Percentiles rank a stretch among this genome's conserved stretches.
These are phyloP conservation scores for Dolichoris vasculosae DNA, from an alignment of 1,140 invertebrate genomes.

Conservation along the genomic window DNA sequence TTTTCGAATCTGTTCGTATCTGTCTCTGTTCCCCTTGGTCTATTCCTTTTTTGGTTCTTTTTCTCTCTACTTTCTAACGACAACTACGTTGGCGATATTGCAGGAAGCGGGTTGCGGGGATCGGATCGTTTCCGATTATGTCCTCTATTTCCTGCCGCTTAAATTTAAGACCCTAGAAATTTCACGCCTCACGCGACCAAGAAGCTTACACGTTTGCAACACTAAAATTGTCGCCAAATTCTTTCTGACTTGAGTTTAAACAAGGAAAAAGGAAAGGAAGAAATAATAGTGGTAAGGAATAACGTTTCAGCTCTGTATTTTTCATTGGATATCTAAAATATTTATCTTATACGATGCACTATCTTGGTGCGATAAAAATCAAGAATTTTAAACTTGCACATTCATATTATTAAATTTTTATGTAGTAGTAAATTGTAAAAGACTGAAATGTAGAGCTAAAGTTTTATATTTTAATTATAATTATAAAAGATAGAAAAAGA, in stretches of 20 bases:
- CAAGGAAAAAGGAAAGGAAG: neutral
- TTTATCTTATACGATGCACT: constrained; percentile 28
- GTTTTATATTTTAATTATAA: too few relatives aligned
- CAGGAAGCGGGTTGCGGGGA: constrained; percentile 1
- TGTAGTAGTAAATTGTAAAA: neutral
- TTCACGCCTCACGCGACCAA: constrained; percentile 4
- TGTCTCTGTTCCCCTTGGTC: neutral
- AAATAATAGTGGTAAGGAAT: neutral
- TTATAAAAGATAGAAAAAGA: neutral
- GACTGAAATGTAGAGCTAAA: neutral
- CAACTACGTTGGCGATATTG: constrained; percentile 4
- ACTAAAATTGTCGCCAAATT: neutral
- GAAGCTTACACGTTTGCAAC: neutral
- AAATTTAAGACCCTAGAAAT: constrained; percentile 39
- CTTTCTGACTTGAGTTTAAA: neutral
- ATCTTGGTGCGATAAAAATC: constrained; percentile 35
- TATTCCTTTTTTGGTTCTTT: neutral
- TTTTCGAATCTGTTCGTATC: neutral
- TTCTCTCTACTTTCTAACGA: neutral
- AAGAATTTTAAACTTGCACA: constrained; percentile 16
- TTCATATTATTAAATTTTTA: neutral
- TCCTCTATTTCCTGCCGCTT: constrained; percentile 19
- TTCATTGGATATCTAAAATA: neutral
- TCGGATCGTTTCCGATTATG: constrained; percentile 25
- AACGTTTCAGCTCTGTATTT: neutral